Evolutionary conservation across 1,140 invertebrate species (phyloP).

Genomic region (Akabosia matsudoensis): DNA sequence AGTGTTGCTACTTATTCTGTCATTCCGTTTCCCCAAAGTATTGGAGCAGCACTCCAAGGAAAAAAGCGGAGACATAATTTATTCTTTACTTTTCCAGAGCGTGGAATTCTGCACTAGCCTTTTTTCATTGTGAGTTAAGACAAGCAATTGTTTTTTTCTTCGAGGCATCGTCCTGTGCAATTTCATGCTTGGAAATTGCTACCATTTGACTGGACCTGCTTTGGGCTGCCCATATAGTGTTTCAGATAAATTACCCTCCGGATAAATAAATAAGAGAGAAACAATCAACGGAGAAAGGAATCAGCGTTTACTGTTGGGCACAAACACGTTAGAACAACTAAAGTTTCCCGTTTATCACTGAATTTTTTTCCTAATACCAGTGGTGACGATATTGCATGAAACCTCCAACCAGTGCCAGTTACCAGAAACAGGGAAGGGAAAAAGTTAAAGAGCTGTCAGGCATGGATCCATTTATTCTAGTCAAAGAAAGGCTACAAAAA

Average conservation of each 20-base stretch:
- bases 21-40: neutral
- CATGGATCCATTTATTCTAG: neutral
- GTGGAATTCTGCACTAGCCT: neutral
- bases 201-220: too few relatives aligned
- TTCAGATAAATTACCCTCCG: neutral
- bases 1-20: too few relatives aligned
- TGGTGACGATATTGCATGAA: too few relatives aligned
- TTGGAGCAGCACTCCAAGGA: neutral
- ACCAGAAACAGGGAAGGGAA: neutral
- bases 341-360: too few relatives aligned
- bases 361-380: too few relatives aligned
- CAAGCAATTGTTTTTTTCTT: conserved; percentile 7
- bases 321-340: too few relatives aligned
- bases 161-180: neutral
- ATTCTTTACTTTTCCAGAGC: neutral
- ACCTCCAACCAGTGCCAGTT: neutral
- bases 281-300: too few relatives aligned
- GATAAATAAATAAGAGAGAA: neutral
- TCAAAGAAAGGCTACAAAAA: neutral
- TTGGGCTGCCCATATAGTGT: too few relatives aligned
- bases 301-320: too few relatives aligned
- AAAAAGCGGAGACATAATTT: conserved; percentile 13
- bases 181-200: too few relatives aligned
- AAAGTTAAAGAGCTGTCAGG: neutral
- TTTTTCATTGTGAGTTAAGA: neutral